Conservation (phyloP, 1,140 invertebrate genomes). For the Bathynomus jamesi region DNA sequence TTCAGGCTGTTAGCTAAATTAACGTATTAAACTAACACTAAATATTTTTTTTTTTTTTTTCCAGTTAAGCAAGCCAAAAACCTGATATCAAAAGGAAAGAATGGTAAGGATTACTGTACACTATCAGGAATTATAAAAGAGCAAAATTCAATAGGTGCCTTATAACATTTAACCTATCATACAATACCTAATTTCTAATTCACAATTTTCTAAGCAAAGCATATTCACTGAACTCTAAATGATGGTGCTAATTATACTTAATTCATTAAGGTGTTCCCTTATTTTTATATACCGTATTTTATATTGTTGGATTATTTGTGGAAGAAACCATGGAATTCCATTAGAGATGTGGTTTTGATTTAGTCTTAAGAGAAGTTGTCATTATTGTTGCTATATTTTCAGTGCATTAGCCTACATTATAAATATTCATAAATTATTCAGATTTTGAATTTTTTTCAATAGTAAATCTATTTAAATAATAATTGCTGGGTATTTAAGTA, state of each 20-base stretch:
- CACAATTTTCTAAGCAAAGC: background rate
- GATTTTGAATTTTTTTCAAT: background rate
- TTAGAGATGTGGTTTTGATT: too few species aligned
- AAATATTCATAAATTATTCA: too few species aligned
- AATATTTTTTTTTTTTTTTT: constrained; percentile 5
- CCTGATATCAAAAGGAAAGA: constrained; percentile 14
- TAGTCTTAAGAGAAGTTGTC: too few species aligned
- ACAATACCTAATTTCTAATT: background rate
- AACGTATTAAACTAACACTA: background rate
- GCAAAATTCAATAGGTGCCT: background rate
- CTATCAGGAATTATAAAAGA: background rate
- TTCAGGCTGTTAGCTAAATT: background rate
- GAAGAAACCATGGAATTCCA: too few species aligned
- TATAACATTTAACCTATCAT: background rate
- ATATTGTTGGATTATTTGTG: background rate
- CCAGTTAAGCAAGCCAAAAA: constrained; percentile 11
- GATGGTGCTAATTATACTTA: background rate
- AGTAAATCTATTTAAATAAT: background rate
- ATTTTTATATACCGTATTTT: background rate
- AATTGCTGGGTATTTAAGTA: background rate
- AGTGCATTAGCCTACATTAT: too few species aligned
- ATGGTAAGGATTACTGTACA: background rate
- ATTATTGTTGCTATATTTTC: too few species aligned
- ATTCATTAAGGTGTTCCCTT: background rate
- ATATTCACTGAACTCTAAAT: background rate